A percentile compares a stretch with the other conserved stretches of the same genome.
Evolutionary conservation across 2,888 invertebrate genomes (phyloP).

Genomic region (Dicranocentrus wangi): DNA sequence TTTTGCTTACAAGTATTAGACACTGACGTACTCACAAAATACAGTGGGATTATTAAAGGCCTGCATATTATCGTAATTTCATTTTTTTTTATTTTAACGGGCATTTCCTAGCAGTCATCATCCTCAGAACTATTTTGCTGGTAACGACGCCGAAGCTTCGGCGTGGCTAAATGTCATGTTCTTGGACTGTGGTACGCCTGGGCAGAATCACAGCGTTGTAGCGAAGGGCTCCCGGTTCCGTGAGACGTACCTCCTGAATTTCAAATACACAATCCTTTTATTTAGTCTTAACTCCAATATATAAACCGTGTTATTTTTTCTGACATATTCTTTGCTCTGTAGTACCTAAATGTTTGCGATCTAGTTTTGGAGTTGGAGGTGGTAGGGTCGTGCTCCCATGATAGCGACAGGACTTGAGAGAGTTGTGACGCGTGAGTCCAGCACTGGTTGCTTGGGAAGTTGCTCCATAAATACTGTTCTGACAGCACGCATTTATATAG

Average conservation of each 20-base stretch:
- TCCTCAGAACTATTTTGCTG: conserved; percentile 66
- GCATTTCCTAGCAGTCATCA: conserved; percentile 46
- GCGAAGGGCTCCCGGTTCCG: conserved; percentile 55
- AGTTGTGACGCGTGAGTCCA: conserved; percentile 82
- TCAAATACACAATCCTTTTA: not conserved
- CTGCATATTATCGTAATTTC: conserved; percentile 27
- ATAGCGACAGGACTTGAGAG: conserved; percentile 80
- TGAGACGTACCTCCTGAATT: conserved; percentile 54
- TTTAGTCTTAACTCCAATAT: too few species aligned
- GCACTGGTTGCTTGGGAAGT: conserved; percentile 54
- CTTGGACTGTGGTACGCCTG: conserved; percentile 68
- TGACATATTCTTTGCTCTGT: not conserved
- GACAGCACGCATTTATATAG: conserved; percentile 88
- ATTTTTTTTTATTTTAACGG: not conserved
- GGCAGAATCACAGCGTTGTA: conserved; percentile 72
- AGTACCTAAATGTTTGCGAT: conserved; percentile 69
- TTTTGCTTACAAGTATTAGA: not conserved
- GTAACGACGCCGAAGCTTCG: conserved; percentile 66
- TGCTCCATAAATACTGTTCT: conserved; percentile 77
- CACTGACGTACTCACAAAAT: conserved; percentile 1
- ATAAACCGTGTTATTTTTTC: too few species aligned
- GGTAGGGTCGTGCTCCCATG: conserved; percentile 73
- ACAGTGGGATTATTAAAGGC: conserved; percentile 4
- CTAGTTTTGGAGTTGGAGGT: conserved; percentile 71
- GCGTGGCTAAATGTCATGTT: conserved; percentile 68